Base-by-base conservation (phyloP, 1,140 invertebrate species). In the Ceratitis capitata region DNA sequence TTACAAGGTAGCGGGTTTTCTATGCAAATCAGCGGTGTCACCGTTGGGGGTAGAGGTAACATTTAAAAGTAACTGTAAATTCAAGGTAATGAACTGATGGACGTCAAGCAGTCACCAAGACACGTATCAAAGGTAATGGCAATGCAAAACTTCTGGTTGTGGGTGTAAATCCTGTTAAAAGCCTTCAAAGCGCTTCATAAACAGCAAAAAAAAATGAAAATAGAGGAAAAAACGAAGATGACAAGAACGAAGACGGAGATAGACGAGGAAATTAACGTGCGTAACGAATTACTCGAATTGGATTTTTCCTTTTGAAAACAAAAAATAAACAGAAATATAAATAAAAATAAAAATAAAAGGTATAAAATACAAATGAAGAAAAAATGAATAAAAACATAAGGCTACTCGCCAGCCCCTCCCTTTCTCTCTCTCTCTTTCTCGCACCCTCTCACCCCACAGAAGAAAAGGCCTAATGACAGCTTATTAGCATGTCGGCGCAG, bases 81-180 rank as follows among this genome's bases (percentile, higher is more conserved):
- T 83, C 82, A 83, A 83, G 82, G 82, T 83, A 83, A 83, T 83
- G 82, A 83, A 83, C 82, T 83, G 47, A 53, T 53, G 82, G 49
- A 53, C 45, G 26, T 51, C 82, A 83, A 51, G 39, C 69, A 42
- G 39, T 78, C 69, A 78, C 69, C 42, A 23, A 35, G 39, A 35
- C 69, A 6, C 42, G 16, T 39, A 45, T n/a, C n/a, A n/a, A n/a
- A n/a, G n/a, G n/a, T n/a, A n/a, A n/a, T n/a, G n/a, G n/a, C n/a
- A n/a, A 45, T n/a, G n/a, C 69, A 42, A 78, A n/a, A 78, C 69
- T 19, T 78, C 69, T 45, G 45, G 69, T 78, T 78, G 69, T 78
- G 69, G 69, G 82, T 83, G 82, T 83, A 83, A 83, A 83, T 83
- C 82, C 82, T 26, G 82, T 83, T 83, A 83, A 83, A 83, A 83